Evolutionary conservation across 2,113 vertebrate species (phyloP).

Genomic region (Edolisoma coerulescens): DNA sequence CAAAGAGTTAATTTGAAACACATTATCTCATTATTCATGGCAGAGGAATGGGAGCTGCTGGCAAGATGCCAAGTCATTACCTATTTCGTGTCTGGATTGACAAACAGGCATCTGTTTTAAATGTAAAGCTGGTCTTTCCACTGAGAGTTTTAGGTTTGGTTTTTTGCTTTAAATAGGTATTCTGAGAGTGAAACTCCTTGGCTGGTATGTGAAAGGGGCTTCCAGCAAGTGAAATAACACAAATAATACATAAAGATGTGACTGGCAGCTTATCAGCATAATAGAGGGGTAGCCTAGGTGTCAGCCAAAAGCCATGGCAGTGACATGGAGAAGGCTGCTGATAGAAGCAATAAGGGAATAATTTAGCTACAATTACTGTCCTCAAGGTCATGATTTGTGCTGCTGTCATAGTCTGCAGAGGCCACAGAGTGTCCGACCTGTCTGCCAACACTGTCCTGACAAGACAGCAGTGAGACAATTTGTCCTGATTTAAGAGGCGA

Average conservation of each 20-base stretch:
- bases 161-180: background rate
- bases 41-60: background rate
- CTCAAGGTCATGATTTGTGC: background rate
- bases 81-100: background rate
- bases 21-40: background rate
- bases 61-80: background rate
- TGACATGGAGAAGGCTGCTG: background rate
- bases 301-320: background rate
- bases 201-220: background rate
- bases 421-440: background rate
- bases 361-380: background rate
- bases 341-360: background rate
- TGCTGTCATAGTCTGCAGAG: background rate
- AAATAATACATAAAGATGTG: background rate
- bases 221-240: background rate
- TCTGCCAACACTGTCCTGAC: background rate
- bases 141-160: background rate
- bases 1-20: conserved; percentile 7
- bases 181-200: background rate
- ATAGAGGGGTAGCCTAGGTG: background rate
- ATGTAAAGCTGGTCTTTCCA: background rate
- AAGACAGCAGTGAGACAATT: background rate
- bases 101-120: background rate
- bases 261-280: background rate
- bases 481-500: background rate